Base-by-base conservation (phyloP, 2,113 vertebrate species). In the Silurus meridionalis region DNA sequence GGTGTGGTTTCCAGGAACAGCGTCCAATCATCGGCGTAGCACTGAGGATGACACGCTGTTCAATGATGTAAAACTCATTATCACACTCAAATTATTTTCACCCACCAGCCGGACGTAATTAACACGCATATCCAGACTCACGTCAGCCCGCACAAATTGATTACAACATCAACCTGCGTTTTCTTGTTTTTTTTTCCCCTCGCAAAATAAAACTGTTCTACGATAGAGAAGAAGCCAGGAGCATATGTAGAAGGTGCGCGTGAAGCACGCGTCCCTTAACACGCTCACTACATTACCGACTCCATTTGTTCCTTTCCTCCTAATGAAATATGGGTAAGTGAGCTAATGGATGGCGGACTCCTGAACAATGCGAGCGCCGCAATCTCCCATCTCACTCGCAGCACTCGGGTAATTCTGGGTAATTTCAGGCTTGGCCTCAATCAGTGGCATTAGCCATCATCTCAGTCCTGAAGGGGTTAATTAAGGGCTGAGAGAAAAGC, bases 51-150 rank as follows among this genome's bases (percentile, higher is more conserved):
- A 91, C 85, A 91, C 89, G 89, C 90, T 90, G 90, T 93, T 94
- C 90, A 86, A 85, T 78, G 67, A 89, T 92, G 92, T 94, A 92
- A 93, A 94, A 91, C 93, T 94, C 93, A 94, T 95, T 94, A 95
- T 93, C 90, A 82, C 89, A 83, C 93, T 94, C 92, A 94, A 94
- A 94, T 94, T 91, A 94, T 94, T 93, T 94, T 93, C 93, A 94
- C 93, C 91, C 92, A 92, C 92, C 93, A 94, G 94, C 93, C 92
- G 83, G 57, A 46, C 89, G 94, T 94, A 94, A 94, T 94, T 95
- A 95, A 95, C 94, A 94, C 93, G 91, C 93, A 92, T 90, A 93
- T 95, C 91, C 93, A 91, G 92, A 92, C 89, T 80, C 90, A 92
- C 80, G 91, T 94, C 93, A 93, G 93, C 91, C 82, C 90, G 72